phyloP scores from a whole-genome alignment of 2,797 vertebrate genomes.

The Buceros bicornis region DNA sequence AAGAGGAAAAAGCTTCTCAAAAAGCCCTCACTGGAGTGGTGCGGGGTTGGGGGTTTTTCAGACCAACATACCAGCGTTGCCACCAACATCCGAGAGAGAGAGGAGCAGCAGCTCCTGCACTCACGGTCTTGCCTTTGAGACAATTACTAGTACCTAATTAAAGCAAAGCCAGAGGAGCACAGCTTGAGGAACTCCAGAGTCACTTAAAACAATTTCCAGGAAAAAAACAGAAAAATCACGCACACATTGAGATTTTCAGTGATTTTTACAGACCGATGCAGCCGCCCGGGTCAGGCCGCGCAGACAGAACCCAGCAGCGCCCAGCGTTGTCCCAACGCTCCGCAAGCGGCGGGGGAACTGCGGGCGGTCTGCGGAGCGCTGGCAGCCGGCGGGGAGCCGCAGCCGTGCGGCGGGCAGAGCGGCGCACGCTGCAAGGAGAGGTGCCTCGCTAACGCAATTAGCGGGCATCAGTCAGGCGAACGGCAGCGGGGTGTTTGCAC shows the following conservation, averaged over 20 bases:
- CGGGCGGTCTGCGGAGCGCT: accelerated
- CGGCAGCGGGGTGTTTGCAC: background rate
- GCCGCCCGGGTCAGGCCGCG: background rate
- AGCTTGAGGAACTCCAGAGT: background rate
- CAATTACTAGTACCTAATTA: background rate
- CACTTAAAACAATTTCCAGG: background rate
- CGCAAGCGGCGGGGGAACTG: no score
- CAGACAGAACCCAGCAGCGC: background rate
- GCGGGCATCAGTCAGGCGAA: background rate
- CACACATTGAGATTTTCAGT: background rate
- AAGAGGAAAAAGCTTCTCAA: background rate
- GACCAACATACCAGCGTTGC: no score
- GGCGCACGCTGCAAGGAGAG: no score
- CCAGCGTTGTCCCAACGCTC: background rate
- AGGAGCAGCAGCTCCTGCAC: background rate
- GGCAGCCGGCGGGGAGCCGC: no score
- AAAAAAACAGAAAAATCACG: background rate
- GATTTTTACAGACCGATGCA: background rate
- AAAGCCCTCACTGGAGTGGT: accelerated
- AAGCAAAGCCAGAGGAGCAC: background rate
- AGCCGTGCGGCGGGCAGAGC: no score
- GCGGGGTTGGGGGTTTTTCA: background rate
- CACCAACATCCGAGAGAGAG: accelerated
- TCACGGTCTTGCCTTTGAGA: accelerated
- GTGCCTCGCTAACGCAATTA: background rate